Conservation (phyloP, 2,797 vertebrate genomes). For the Myripristis jacobus region DNA sequence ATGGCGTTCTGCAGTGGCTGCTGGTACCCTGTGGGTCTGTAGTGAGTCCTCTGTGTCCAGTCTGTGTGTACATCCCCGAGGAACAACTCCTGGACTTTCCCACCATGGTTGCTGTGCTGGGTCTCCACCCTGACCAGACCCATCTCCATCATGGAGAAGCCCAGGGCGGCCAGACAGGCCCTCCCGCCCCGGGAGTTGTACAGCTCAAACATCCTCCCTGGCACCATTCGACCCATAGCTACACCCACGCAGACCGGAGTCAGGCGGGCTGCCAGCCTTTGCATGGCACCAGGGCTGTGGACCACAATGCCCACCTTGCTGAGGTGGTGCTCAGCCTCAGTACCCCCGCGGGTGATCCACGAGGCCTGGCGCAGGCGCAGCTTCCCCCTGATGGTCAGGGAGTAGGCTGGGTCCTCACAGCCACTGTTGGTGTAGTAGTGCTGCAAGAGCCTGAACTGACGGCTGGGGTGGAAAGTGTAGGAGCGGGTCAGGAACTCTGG, state of each 20-base stretch:
- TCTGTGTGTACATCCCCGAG: slow-evolving; percentile 92
- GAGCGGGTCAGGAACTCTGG: slow-evolving; percentile 92
- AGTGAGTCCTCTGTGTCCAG: slow-evolving; percentile 85
- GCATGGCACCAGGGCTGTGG: slow-evolving; percentile 84
- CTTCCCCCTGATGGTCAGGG: slow-evolving; percentile 90
- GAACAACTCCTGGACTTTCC: slow-evolving; percentile 88
- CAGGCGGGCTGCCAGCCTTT: slow-evolving; percentile 76
- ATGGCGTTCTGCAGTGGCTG: slow-evolving; percentile 89
- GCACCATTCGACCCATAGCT: slow-evolving; percentile 68
- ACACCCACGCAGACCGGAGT: slow-evolving; percentile 76
- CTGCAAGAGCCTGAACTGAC: slow-evolving; percentile 89
- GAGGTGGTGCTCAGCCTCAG: slow-evolving; percentile 89
- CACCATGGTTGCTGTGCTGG: slow-evolving; percentile 78
- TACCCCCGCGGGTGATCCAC: slow-evolving; percentile 91
- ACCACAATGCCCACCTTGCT: slow-evolving; percentile 90
- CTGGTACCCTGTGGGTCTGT: slow-evolving; percentile 91
- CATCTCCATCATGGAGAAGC: slow-evolving; percentile 92
- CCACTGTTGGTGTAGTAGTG: slow-evolving; percentile 89
- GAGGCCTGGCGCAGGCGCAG: slow-evolving; percentile 89
- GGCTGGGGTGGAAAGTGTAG: slow-evolving; percentile 89
- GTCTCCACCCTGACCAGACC: slow-evolving; percentile 87
- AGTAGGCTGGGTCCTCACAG: slow-evolving; percentile 87
- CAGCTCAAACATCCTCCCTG: slow-evolving; percentile 85
- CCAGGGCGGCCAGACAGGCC: slow-evolving; percentile 84
- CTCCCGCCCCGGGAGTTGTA: slow-evolving; percentile 82